phyloP scores from a whole-genome alignment of 2,888 invertebrate species.

The Dryobota labecula region DNA sequence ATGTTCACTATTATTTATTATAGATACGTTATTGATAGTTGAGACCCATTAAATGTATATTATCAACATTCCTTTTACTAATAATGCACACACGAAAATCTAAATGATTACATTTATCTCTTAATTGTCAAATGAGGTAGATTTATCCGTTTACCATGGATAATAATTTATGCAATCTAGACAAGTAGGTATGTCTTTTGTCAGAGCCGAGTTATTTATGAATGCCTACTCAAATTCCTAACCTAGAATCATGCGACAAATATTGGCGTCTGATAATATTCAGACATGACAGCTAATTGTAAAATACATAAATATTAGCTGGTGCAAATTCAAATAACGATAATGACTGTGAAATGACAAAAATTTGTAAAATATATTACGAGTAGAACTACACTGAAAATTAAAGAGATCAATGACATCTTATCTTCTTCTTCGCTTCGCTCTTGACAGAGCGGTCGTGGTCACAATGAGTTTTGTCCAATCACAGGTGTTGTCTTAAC shows the following conservation, averaged over 20 bases:
- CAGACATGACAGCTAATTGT: conserved; percentile 43
- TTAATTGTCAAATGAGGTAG: conserved; percentile 56
- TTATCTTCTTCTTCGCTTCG: no score
- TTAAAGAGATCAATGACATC: conserved; percentile 31
- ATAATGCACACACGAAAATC: conserved; percentile 43
- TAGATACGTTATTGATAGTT: conserved; percentile 50
- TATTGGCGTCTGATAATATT: conserved; percentile 33
- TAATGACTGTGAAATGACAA: conserved; percentile 10
- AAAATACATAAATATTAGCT: conserved; percentile 29
- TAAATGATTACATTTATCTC: conserved; percentile 50
- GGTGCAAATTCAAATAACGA: conserved; percentile 18
- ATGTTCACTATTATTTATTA: conserved; percentile 60
- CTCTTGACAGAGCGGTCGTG: no score
- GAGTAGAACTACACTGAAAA: conserved; percentile 16
- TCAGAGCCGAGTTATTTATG: conserved; percentile 56
- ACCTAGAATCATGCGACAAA: conserved; percentile 50
- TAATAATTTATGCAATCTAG: conserved; percentile 61
- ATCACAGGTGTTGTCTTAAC: no score
- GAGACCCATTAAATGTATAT: conserved; percentile 33
- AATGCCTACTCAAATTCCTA: conserved; percentile 60
- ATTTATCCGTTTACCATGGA: conserved; percentile 55
- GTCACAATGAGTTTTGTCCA: no score
- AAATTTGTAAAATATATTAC: conserved; percentile 10
- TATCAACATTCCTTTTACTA: conserved; percentile 30
- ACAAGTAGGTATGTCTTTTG: conserved; percentile 59